Percentiles rank a stretch among this genome's conserved stretches.
Evolutionary conservation across 2,888 invertebrate genomes (phyloP).

Genomic region (Phyllotreta striolata): DNA sequence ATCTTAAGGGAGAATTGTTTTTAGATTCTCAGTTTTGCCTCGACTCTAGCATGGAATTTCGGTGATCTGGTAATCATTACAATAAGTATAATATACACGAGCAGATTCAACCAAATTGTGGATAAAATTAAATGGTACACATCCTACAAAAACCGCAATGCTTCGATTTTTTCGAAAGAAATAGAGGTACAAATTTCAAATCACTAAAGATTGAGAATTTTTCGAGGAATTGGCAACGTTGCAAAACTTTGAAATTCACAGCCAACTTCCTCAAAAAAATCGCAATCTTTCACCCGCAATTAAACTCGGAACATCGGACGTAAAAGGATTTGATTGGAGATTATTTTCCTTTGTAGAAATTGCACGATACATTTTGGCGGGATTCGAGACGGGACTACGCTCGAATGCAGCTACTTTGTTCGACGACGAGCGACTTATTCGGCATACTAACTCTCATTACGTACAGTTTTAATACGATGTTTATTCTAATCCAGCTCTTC

Average conservation of each 20-base stretch:
- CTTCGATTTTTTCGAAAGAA: slow-evolving; percentile 3
- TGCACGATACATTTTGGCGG: slow-evolving; percentile 11
- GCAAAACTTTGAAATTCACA: too few species aligned
- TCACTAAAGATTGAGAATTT: too few species aligned
- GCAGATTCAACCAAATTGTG: slow-evolving; percentile 15
- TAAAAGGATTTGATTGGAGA: background rate
- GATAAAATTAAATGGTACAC: slow-evolving; percentile 14
- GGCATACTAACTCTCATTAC: slow-evolving; percentile 5
- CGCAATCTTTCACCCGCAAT: too few species aligned
- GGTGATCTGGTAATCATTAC: slow-evolving; percentile 8
- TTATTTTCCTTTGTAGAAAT: slow-evolving; percentile 7
- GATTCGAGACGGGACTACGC: slow-evolving; percentile 7
- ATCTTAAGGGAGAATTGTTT: background rate
- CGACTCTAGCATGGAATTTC: slow-evolving; percentile 4
- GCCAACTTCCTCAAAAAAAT: too few species aligned
- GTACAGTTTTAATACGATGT: slow-evolving; percentile 6
- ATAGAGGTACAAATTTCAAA: slow-evolving; percentile 1
- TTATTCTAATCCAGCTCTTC: slow-evolving; percentile 10
- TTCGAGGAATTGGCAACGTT: too few species aligned
- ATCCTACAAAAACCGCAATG: background rate
- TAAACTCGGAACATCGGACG: too few species aligned
- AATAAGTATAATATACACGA: slow-evolving; percentile 12
- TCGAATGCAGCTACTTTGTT: background rate
- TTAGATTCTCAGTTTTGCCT: slow-evolving; percentile 1
- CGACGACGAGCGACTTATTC: background rate